These are phyloP conservation scores for Volucella inanis DNA, from an alignment of 2,888 invertebrate genomes.

Conservation along the genomic window DNA sequence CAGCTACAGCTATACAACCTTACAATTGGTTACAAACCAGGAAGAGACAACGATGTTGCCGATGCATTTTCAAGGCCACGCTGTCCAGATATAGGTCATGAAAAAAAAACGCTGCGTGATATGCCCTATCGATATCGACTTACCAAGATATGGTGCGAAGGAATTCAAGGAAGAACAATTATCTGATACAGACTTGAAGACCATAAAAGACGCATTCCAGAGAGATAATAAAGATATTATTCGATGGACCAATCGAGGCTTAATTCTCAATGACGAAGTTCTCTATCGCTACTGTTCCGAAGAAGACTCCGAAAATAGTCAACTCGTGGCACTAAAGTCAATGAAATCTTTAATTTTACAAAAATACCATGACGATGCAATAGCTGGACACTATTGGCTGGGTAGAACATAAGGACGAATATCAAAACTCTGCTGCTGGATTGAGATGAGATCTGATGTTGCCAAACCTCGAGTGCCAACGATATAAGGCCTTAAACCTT, in stretches of 20 bases:
- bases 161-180: background rate
- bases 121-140: background rate
- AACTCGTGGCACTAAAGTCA: background rate
- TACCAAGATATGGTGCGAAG: constrained; percentile 16
- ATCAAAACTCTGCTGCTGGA: background rate
- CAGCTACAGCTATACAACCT: too few species aligned
- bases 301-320: too few species aligned
- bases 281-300: too few species aligned
- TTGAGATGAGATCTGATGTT: constrained; percentile 5
- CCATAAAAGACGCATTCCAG: too few species aligned
- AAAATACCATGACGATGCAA: constrained; percentile 50
- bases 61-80: constrained; percentile 50
- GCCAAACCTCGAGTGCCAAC: too few species aligned
- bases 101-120: constrained; percentile 26
- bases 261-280: too few species aligned
- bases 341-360: constrained; percentile 43
- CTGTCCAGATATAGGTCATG: constrained; percentile 16
- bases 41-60: too few species aligned
- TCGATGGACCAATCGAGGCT: too few species aligned
- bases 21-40: too few species aligned
- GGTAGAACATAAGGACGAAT: constrained; percentile 20
- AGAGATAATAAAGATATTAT: too few species aligned
- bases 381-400: constrained; percentile 25
- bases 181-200: background rate
- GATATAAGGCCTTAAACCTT: too few species aligned